Conservation (phyloP, 2,888 invertebrate genomes). For the Andrena camellia region DNA sequence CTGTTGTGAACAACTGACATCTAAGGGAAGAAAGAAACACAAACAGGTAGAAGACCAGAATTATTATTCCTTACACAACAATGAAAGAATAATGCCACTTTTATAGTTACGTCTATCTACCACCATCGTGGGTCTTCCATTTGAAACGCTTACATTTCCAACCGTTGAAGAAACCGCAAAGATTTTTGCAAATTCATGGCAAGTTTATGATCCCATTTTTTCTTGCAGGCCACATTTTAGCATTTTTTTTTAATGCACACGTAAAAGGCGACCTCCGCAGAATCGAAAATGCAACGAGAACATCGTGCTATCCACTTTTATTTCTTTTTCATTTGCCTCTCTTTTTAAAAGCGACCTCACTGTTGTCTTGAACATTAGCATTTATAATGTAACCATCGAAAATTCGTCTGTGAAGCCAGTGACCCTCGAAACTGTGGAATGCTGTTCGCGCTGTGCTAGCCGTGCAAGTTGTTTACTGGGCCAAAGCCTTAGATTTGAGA, state of each 20-base stretch:
- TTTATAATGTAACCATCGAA: neutral
- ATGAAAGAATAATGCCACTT: neutral
- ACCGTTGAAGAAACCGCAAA: too few relatives aligned
- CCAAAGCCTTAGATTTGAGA: too few relatives aligned
- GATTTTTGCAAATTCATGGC: neutral
- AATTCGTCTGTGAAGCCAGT: neutral
- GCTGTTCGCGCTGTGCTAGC: too few relatives aligned
- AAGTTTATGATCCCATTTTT: neutral
- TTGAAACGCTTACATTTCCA: neutral
- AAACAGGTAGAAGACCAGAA: neutral
- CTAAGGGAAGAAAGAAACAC: neutral
- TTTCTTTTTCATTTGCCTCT: neutral
- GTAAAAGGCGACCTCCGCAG: neutral
- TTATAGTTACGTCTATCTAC: neutral
- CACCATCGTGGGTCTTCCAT: neutral
- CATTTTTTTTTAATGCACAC: neutral
- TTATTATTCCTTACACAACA: neutral
- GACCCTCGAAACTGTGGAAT: too few relatives aligned
- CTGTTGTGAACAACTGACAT: neutral
- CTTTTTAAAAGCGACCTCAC: neutral
- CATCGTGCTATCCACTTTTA: neutral
- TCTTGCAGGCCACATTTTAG: neutral
- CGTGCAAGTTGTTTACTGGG: too few relatives aligned
- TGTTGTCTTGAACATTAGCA: neutral
- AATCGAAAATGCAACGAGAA: neutral